phyloP scores from a whole-genome alignment of 1,140 invertebrate species.

The Cyclargus thomasi region DNA sequence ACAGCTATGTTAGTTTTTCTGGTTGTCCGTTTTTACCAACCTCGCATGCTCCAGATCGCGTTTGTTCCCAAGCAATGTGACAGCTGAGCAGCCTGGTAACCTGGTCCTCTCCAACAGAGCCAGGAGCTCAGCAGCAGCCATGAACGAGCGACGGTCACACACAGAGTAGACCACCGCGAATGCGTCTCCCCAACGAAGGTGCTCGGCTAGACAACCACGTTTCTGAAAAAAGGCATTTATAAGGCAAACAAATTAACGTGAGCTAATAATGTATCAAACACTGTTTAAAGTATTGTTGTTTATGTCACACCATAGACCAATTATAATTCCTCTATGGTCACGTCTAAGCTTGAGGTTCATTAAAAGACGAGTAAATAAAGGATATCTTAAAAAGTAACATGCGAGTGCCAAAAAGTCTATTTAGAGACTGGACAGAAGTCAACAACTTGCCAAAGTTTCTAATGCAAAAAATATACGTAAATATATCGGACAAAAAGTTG shows the following conservation, averaged over 20 bases:
- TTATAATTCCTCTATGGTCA: too few species aligned
- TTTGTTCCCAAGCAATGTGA: constrained; percentile 87
- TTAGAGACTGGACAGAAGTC: too few species aligned
- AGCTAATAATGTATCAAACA: too few species aligned
- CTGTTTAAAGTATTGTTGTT: too few species aligned
- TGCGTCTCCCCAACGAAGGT: constrained; percentile 88
- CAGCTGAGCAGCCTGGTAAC: constrained; percentile 82
- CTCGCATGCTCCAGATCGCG: constrained; percentile 87
- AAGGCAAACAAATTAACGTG: background rate
- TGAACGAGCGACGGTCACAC: constrained; percentile 84
- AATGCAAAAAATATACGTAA: too few species aligned
- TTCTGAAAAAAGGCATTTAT: constrained; percentile 45
- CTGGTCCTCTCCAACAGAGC: constrained; percentile 82
- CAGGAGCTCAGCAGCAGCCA: constrained; percentile 81
- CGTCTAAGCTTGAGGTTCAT: too few species aligned
- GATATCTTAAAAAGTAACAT: too few species aligned
- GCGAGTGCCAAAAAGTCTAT: too few species aligned
- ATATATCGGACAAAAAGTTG: too few species aligned
- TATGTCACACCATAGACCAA: too few species aligned
- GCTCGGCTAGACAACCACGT: constrained; percentile 83
- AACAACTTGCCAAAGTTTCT: too few species aligned
- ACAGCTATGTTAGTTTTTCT: background rate
- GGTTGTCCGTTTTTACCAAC: constrained; percentile 45
- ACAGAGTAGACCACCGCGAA: constrained; percentile 91
- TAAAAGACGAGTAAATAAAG: too few species aligned